These are phyloP conservation scores for Scortum barcoo DNA, from an alignment of 2,113 vertebrate species.

Conservation along the genomic window DNA sequence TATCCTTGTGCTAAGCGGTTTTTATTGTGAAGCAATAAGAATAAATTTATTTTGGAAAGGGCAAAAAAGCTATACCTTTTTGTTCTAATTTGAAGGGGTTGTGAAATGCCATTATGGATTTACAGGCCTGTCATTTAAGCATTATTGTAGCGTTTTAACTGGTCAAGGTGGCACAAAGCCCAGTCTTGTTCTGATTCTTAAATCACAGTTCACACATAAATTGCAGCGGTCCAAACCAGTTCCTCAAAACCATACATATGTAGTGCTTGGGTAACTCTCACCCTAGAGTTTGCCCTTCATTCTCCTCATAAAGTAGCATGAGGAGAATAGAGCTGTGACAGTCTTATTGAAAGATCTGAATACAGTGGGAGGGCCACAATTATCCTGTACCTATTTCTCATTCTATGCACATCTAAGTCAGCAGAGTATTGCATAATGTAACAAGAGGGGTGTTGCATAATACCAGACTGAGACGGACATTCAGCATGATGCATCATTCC, in stretches of 20 bases:
- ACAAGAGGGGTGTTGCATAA: slow-evolving; percentile 74
- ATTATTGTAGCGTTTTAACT: neutral
- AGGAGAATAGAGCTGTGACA: neutral
- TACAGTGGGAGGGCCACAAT: slow-evolving; percentile 5
- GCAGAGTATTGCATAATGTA: slow-evolving; percentile 69
- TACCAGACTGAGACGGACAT: neutral
- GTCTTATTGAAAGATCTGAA: neutral
- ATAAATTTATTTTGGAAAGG: neutral
- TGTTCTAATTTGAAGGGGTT: neutral
- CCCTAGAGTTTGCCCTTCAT: neutral
- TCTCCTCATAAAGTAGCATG: neutral
- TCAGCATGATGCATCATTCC: neutral
- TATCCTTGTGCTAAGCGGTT: neutral
- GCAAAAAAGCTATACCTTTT: neutral
- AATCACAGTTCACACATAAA: neutral
- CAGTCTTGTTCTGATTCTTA: neutral
- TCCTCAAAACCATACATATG: neutral
- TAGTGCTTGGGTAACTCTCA: neutral
- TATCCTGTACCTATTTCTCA: slow-evolving; percentile 33
- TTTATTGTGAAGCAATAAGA: neutral
- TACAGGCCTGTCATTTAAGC: neutral
- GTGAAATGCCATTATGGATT: no score
- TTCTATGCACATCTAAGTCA: slow-evolving; percentile 45
- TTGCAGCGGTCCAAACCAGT: neutral
- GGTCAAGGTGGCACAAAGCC: neutral